Base-by-base conservation (phyloP, 2,888 invertebrate genomes). In the Orgyia antiqua region DNA sequence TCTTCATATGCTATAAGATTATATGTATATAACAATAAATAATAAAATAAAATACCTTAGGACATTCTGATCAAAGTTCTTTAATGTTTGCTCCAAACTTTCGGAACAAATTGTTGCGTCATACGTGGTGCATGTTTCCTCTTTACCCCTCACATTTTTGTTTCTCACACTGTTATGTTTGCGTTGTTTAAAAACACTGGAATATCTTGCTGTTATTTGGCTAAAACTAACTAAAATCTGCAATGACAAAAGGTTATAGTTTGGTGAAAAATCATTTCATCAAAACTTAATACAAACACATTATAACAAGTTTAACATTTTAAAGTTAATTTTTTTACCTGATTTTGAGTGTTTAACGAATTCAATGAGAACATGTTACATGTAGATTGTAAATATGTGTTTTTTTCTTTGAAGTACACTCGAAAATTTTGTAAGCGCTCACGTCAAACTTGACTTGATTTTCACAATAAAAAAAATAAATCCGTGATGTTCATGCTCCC, bases 331-430 rank as follows among this genome's bases (percentile, higher is more conserved):
- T 24, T 13, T 24, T 48, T 68, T 65, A 80, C 87, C 84, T 87
- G 87, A 58, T 86, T 87, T 76, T 86, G 87, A 56, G 74, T 84
- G 59, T 87, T 87, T 60, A 87, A 42, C 60, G 87, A 84, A 68
- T 87, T 86, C 82, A 87, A 58, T 82, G 87, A 87, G 73, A 87
- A 86, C 87, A 87, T 87, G 79, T 83, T 87, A 84, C 87, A 86
- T 87, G 77, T 68, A 83, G 68, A 67, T 74, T 63, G 66, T 57
- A 64, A 67, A 47, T 64, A 51, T 60, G 56, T 76, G 61, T 71
- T 58, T 70, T 71, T 73, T 63, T 68, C 42, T 62, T 68, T 64
- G 70, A 65, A 78, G 78, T 79, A 79, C 78, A 86, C 84, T 83
- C 76, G 78, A 82, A 83, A 86, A 86, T 84, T 86, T 86, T 83